These are phyloP conservation scores for Gymnogyps californianus DNA, from an alignment of 2,113 vertebrate species.

Conservation along the genomic window DNA sequence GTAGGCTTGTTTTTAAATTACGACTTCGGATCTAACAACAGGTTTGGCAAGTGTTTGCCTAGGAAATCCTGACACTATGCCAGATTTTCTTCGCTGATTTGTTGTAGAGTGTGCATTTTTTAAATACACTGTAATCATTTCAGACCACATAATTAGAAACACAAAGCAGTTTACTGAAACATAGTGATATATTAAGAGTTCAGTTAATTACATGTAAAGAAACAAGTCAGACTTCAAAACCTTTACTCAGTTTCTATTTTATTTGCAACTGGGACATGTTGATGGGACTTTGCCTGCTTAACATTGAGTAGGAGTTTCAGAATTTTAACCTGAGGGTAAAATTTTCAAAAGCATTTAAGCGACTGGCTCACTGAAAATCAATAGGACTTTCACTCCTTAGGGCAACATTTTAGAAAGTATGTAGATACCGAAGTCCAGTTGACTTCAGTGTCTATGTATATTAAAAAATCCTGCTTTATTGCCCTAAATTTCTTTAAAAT, in stretches of 20 bases:
- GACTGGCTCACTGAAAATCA: conserved; percentile 43
- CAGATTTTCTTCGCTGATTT: conserved; percentile 72
- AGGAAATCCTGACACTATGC: conserved; percentile 69
- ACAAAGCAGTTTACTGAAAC: conserved; percentile 65
- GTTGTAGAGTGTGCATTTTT: conserved; percentile 71
- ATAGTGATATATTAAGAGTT: conserved; percentile 66
- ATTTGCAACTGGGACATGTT: conserved; percentile 32
- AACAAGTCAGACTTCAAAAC: conserved; percentile 60
- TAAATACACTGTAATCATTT: conserved; percentile 70
- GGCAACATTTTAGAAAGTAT: conserved; percentile 49
- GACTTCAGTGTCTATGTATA: background rate
- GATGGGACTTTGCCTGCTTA: conserved; percentile 40
- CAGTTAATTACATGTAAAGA: conserved; percentile 56
- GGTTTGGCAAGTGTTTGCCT: conserved; percentile 77
- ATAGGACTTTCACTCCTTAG: conserved; percentile 34
- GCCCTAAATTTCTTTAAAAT: background rate
- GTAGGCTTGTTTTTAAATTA: conserved; percentile 78
- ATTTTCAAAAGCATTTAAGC: conserved; percentile 58
- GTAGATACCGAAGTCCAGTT: background rate
- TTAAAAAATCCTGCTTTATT: background rate
- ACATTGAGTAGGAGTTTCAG: conserved; percentile 52
- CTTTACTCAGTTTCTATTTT: conserved; percentile 40
- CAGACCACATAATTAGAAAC: conserved; percentile 74
- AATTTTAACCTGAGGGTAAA: conserved; percentile 59
- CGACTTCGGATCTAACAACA: conserved; percentile 73